These are phyloP conservation scores for Colinus virginianus DNA, from an alignment of 2,113 vertebrate genomes.

Conservation along the genomic window DNA sequence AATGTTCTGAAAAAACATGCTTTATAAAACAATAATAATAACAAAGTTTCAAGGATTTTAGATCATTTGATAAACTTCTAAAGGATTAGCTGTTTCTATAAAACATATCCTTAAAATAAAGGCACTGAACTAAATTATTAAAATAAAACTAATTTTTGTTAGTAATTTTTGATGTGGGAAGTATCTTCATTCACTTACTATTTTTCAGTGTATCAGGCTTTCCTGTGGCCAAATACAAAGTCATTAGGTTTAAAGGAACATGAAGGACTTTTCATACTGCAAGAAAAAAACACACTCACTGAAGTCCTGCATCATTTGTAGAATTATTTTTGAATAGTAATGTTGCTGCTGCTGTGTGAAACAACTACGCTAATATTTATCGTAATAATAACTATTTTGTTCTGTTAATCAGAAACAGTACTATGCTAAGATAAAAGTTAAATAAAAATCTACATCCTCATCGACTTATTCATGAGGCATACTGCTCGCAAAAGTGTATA, in stretches of 20 bases:
- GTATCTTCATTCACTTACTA: neutral
- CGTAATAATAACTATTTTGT: neutral
- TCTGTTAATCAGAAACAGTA: slow-evolving; percentile 4
- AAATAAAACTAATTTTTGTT: neutral
- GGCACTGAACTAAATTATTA: neutral
- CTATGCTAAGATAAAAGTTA: slow-evolving; percentile 3
- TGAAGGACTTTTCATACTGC: neutral
- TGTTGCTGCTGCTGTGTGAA: slow-evolving; percentile 33
- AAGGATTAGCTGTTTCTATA: neutral
- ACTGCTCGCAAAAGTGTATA: slow-evolving; percentile 53
- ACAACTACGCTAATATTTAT: neutral
- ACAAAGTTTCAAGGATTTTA: neutral
- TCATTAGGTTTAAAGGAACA: neutral
- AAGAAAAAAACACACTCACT: neutral
- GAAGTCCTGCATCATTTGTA: neutral
- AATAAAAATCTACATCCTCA: slow-evolving; percentile 42
- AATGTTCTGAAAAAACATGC: neutral
- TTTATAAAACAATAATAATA: neutral
- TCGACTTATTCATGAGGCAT: slow-evolving; percentile 55
- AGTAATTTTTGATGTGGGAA: neutral
- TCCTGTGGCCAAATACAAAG: neutral
- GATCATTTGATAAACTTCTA: neutral
- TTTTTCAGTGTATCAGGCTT: neutral
- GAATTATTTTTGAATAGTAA: neutral
- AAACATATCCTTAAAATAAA: neutral